Conservation (phyloP, 2,113 vertebrate species). For the Tychaedon coryphoeus region DNA sequence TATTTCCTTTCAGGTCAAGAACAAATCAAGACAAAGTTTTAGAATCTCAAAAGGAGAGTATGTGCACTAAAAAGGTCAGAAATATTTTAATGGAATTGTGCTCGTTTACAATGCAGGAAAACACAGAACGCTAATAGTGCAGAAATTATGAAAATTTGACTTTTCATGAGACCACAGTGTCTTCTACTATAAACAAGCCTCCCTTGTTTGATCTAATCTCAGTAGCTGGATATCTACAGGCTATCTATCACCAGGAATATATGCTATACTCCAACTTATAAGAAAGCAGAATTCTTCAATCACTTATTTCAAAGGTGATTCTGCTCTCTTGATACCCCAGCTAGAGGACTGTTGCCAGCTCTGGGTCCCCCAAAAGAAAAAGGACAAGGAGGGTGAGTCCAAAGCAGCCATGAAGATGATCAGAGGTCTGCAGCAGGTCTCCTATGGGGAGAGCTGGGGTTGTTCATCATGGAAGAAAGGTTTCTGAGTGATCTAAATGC, state of each 20-base stretch:
- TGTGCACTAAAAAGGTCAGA: not conserved
- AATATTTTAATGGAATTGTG: not conserved
- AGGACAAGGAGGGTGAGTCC: not conserved
- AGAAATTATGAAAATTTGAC: not conserved
- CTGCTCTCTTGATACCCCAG: not conserved
- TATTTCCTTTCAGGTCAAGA: not conserved
- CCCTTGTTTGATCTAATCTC: not conserved
- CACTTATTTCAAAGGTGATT: not conserved
- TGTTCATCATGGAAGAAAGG: not conserved
- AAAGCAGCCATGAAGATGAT: not conserved
- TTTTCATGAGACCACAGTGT: not conserved
- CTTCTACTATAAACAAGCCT: not conserved
- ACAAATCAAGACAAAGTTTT: not conserved
- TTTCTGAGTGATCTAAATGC: not conserved
- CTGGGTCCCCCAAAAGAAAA: not conserved
- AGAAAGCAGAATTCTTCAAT: not conserved
- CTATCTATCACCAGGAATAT: not conserved
- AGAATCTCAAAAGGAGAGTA: not conserved
- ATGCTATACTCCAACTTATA: not conserved
- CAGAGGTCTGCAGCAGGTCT: not conserved
- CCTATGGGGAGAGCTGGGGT: rapidly evolving
- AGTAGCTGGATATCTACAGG: not conserved
- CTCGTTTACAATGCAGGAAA: not conserved
- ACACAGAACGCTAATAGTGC: not conserved
- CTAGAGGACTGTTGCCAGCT: not conserved